Conservation (phyloP, 2,113 vertebrate genomes). For the Antechinus stuartii region DNA sequence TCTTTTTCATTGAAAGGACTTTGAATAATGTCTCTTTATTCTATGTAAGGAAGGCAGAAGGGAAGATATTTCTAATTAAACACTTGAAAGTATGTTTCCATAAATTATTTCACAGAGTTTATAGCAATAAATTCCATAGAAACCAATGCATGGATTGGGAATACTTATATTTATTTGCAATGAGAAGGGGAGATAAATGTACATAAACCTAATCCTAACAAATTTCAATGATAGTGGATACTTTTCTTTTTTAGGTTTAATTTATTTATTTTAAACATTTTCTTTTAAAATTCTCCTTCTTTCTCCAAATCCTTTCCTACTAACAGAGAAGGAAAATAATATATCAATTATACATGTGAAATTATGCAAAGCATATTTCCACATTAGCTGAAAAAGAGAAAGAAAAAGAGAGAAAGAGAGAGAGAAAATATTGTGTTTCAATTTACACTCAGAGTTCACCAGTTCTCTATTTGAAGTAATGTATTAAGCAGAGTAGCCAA, state of each 20-base stretch:
- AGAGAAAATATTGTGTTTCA: not conserved
- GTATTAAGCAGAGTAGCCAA: not conserved
- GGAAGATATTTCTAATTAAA: conserved; percentile 78
- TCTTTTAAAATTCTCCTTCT: not conserved
- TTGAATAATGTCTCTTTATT: conserved; percentile 60
- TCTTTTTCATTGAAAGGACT: conserved; percentile 73
- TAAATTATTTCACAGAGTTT: conserved; percentile 69
- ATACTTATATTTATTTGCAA: conserved; percentile 27
- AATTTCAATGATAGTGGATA: conserved; percentile 37
- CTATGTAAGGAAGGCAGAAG: conserved; percentile 67
- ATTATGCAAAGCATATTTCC: not conserved
- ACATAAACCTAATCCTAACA: conserved; percentile 38
- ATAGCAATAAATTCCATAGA: conserved; percentile 43
- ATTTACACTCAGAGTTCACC: not conserved
- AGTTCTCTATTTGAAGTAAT: not conserved
- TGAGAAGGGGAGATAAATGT: conserved; percentile 45
- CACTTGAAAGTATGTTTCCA: conserved; percentile 71
- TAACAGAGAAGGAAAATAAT: not conserved
- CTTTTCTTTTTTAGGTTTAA: not conserved
- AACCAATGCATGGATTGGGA: conserved; percentile 48
- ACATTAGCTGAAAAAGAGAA: not conserved
- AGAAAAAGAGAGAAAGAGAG: not conserved
- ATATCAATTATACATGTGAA: not conserved
- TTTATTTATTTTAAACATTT: not conserved
- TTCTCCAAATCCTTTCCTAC: not conserved